A percentile compares a stretch with the other conserved stretches of the same genome.
Evolutionary conservation across 2,113 vertebrate species (phyloP).

Genomic region (Pelvicachromis taeniatus): DNA sequence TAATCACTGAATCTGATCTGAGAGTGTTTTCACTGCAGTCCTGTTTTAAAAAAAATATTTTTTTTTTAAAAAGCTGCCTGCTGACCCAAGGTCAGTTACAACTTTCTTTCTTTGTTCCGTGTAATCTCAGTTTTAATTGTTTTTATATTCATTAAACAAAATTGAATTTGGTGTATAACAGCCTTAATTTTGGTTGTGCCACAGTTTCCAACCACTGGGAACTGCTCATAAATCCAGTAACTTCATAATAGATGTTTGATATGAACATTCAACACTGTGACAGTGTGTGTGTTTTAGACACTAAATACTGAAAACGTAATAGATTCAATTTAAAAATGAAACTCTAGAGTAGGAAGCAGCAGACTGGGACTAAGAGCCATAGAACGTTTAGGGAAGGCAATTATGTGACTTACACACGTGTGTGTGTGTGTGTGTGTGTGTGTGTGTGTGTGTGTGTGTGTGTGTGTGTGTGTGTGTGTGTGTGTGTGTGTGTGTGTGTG

Average conservation of each 20-base stretch:
- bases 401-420: background rate
- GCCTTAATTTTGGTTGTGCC: background rate
- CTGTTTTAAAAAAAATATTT: background rate
- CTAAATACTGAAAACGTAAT: background rate
- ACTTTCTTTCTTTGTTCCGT: rapidly evolving
- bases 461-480: background rate
- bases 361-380: background rate
- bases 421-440: background rate
- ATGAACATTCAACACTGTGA: background rate
- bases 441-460: background rate
- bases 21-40: background rate
- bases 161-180: too few relatives aligned
- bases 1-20: background rate
- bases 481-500: background rate
- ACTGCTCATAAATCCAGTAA: background rate
- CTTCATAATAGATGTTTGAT: background rate
- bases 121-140: background rate
- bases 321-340: background rate
- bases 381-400: background rate
- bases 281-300: background rate
- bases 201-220: background rate
- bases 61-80: background rate
- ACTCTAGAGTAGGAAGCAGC: background rate
- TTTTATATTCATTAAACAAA: background rate
- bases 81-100: background rate